Conservation (phyloP, 2,797 vertebrate genomes). For the Potorous gilbertii region DNA sequence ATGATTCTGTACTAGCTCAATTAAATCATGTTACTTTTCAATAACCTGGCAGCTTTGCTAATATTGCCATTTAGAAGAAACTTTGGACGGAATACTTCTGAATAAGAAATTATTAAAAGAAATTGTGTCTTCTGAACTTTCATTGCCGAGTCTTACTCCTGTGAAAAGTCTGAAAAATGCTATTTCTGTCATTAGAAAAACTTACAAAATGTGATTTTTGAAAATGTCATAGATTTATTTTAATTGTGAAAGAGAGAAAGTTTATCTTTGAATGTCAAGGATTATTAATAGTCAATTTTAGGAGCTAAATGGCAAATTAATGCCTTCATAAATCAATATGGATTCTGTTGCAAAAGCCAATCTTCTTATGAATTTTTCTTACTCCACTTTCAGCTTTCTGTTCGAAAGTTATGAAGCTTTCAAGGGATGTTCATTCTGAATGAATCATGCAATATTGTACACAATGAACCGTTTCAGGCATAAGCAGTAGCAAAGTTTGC, state of each 20-base stretch:
- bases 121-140: background rate
- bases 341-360: slow-evolving; percentile 60
- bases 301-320: slow-evolving; percentile 81
- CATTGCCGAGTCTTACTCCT: background rate
- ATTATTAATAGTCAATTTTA: slow-evolving; percentile 82
- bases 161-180: slow-evolving; percentile 5
- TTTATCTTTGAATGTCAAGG: slow-evolving; percentile 69
- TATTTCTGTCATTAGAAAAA: slow-evolving; percentile 23
- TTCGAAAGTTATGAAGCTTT: slow-evolving; percentile 64
- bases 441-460: background rate
- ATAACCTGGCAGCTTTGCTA: background rate
- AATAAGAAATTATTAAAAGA: background rate
- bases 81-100: slow-evolving; percentile 29
- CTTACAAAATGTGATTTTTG: slow-evolving; percentile 51
- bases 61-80: slow-evolving; percentile 42
- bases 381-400: slow-evolving; percentile 6
- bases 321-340: slow-evolving; percentile 80
- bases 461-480: background rate
- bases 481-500: background rate
- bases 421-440: slow-evolving; percentile 34
- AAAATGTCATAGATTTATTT: slow-evolving; percentile 55
- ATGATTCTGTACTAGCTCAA: slow-evolving; percentile 38
- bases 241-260: slow-evolving; percentile 51
- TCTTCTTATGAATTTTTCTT: slow-evolving; percentile 61
- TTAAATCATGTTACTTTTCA: slow-evolving; percentile 55